Evolutionary conservation across 2,797 vertebrate species (phyloP).

Genomic region (Triplophysa bombifrons): DNA sequence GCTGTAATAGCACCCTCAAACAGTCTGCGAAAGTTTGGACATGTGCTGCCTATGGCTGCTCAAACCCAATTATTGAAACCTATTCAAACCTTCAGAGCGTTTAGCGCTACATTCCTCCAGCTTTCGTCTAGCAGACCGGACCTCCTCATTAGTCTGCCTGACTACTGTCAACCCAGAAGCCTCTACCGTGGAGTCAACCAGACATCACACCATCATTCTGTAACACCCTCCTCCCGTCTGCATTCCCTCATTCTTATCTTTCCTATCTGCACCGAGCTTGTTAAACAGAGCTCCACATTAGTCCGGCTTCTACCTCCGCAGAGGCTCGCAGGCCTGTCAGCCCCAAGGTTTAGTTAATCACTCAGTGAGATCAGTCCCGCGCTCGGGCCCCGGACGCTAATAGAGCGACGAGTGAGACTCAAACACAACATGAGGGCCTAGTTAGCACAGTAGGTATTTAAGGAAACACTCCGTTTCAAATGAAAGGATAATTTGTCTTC

Average conservation of each 20-base stretch:
- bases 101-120: slow-evolving; percentile 34
- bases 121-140: slow-evolving; percentile 45
- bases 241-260: slow-evolving; percentile 33
- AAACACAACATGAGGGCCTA: slow-evolving; percentile 65
- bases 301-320: slow-evolving; percentile 67
- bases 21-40: slow-evolving; percentile 5
- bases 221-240: slow-evolving; percentile 46
- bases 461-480: slow-evolving; percentile 81
- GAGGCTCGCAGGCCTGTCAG: slow-evolving; percentile 78
- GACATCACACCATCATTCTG: slow-evolving; percentile 61
- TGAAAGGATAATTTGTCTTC: slow-evolving; percentile 80
- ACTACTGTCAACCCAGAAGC: slow-evolving; percentile 67
- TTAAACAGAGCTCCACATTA: slow-evolving; percentile 68
- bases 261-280: slow-evolving; percentile 56
- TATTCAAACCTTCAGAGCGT: slow-evolving; percentile 34
- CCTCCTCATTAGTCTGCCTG: slow-evolving; percentile 74
- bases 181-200: slow-evolving; percentile 53
- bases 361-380: slow-evolving; percentile 72
- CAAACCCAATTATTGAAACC: slow-evolving; percentile 19
- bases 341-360: slow-evolving; percentile 83
- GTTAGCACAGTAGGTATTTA: slow-evolving; percentile 83
- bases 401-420: slow-evolving; percentile 73
- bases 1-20: background rate
- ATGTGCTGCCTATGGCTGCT: slow-evolving; percentile 7
- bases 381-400: slow-evolving; percentile 75